phyloP scores from a whole-genome alignment of 2,888 invertebrate species.

The Mylabris sibirica region DNA sequence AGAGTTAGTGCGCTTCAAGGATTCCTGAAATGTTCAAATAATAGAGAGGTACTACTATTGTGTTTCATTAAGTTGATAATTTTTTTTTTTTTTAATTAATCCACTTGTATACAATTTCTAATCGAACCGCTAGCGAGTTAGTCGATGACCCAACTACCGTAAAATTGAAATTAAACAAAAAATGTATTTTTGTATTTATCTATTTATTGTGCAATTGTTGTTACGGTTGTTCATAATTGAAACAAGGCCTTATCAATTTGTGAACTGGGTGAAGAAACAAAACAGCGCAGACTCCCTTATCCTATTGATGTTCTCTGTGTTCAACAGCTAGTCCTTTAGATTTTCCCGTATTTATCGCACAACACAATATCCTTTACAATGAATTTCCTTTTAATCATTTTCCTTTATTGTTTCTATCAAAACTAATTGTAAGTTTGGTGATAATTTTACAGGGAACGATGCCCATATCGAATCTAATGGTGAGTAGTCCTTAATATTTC shows the following conservation, averaged over 20 bases:
- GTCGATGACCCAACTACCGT: no score
- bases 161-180: not conserved
- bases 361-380: not conserved
- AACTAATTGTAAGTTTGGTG: not conserved
- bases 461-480: not conserved
- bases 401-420: not conserved
- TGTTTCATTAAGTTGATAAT: not conserved
- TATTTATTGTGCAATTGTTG: not conserved
- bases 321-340: not conserved
- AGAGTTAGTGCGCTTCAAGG: no score
- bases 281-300: slow-evolving; percentile 7
- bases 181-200: not conserved
- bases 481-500: not conserved
- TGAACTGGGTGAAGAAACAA: not conserved
- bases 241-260: slow-evolving; percentile 8
- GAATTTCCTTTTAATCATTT: not conserved
- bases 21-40: no score
- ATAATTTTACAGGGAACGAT: not conserved
- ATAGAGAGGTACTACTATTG: not conserved
- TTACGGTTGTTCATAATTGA: not conserved
- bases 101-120: no score
- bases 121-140: no score
- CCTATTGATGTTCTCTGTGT: not conserved
- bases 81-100: not conserved
- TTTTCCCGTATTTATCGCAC: not conserved